phyloP scores from a whole-genome alignment of 1,140 invertebrate genomes.

The Grapholita molesta region DNA sequence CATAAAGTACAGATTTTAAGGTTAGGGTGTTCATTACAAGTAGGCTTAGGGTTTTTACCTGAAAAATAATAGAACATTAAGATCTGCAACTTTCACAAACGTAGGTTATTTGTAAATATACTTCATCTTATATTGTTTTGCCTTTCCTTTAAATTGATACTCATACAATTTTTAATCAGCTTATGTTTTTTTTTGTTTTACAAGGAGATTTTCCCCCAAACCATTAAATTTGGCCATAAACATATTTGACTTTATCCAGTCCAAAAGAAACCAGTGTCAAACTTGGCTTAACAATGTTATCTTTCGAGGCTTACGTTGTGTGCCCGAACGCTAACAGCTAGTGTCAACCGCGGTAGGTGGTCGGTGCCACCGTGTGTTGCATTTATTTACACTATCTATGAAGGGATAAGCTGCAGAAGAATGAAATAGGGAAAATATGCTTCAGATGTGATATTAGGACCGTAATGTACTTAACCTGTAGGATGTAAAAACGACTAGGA shows the following conservation, averaged over 20 bases:
- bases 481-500: no score
- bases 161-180: no score
- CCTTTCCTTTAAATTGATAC: no score
- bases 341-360: constrained; percentile 28
- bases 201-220: no score
- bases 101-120: no score
- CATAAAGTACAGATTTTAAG: no score
- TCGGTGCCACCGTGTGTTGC: constrained; percentile 12
- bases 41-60: no score
- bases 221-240: not conserved
- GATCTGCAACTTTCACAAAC: no score
- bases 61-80: no score
- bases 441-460: not conserved
- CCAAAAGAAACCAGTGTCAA: constrained; percentile 2
- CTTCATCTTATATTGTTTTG: no score
- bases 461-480: not conserved
- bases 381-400: constrained; percentile 16
- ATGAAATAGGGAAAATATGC: not conserved
- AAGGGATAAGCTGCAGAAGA: not conserved
- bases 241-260: not conserved
- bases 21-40: no score
- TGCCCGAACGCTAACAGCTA: constrained; percentile 16
- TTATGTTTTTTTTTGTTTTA: no score
- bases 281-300: constrained; percentile 10
- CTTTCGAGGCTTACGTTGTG: constrained; percentile 8